A percentile compares a stretch with the other conserved stretches of the same genome.
Evolutionary conservation across 92 coral and sea anemone genomes (phyloP).

Genomic region (Porites rus): DNA sequence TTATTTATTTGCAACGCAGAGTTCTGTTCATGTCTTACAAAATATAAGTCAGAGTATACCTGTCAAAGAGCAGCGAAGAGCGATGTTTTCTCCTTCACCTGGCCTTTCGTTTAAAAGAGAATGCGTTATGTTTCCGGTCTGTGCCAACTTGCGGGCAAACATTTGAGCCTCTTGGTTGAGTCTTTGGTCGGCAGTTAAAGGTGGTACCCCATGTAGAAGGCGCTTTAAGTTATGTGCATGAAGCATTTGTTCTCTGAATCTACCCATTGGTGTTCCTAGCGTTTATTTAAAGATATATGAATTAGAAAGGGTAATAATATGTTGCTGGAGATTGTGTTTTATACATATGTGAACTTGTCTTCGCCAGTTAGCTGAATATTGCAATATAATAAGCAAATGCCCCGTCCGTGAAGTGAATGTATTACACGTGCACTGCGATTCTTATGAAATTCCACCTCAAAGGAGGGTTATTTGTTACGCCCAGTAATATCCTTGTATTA

Average conservation of each 20-base stretch:
- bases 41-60: constrained; percentile 7
- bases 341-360: too few species aligned
- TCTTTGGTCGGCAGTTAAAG: constrained; percentile 15
- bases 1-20: neutral
- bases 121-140: constrained; percentile 27
- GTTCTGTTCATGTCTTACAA: neutral
- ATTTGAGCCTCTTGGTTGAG: constrained; percentile 36
- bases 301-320: too few species aligned
- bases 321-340: too few species aligned
- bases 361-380: too few species aligned
- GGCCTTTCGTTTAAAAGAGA: constrained; percentile 26
- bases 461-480: too few species aligned
- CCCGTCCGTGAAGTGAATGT: too few species aligned
- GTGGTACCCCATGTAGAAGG: constrained; percentile 36
- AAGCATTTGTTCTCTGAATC: constrained; percentile 41
- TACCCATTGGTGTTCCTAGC: constrained; percentile 3
- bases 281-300: too few species aligned
- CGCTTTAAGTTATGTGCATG: constrained; percentile 52
- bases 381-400: too few species aligned
- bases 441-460: too few species aligned
- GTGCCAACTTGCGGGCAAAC: constrained; percentile 52
- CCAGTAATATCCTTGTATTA: too few species aligned
- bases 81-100: constrained; percentile 61
- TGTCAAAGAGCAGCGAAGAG: constrained; percentile 44
- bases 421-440: too few species aligned